phyloP scores from a whole-genome alignment of 2,888 invertebrate genomes.

The Drosophila setosimentum region DNA sequence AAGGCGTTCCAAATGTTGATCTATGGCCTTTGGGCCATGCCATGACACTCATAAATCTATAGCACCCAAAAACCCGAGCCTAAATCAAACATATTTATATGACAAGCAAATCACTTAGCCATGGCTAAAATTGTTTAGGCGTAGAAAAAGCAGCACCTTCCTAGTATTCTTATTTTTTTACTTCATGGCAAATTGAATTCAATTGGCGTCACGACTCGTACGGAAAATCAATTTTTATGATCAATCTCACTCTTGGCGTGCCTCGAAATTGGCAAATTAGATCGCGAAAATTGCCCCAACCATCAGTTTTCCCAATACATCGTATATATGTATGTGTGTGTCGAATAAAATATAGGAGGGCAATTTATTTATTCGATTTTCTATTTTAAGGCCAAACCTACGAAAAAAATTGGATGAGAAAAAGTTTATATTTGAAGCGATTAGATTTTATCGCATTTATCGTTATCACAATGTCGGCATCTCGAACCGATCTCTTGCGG shows the following conservation, averaged over 20 bases:
- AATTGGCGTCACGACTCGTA: constrained; percentile 73
- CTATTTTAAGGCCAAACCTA: constrained; percentile 18
- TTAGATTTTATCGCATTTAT: constrained; percentile 69
- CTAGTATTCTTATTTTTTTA: background rate
- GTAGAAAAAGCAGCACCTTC: constrained; percentile 66
- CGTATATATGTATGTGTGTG: background rate
- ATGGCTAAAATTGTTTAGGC: constrained; percentile 36
- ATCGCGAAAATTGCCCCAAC: constrained; percentile 60
- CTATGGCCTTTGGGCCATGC: constrained; percentile 43
- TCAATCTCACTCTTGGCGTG: constrained; percentile 73
- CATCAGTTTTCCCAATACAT: constrained; percentile 19
- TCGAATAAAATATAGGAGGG: constrained; percentile 31
- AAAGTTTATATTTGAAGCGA: constrained; percentile 45
- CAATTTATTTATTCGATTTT: constrained; percentile 56
- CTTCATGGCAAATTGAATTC: constrained; percentile 67
- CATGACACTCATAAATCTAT: constrained; percentile 60
- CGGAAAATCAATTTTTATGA: constrained; percentile 76
- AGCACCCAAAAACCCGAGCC: constrained; percentile 25
- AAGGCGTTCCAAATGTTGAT: constrained; percentile 36
- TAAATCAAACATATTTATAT: constrained; percentile 77
- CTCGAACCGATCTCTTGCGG: constrained; percentile 47
- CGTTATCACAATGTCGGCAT: constrained; percentile 70
- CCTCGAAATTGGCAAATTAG: constrained; percentile 75
- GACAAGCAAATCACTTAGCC: constrained; percentile 74
- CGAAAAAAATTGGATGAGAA: constrained; percentile 52